phyloP scores from a whole-genome alignment of 1,140 invertebrate species.

The Anoplophora glabripennis region DNA sequence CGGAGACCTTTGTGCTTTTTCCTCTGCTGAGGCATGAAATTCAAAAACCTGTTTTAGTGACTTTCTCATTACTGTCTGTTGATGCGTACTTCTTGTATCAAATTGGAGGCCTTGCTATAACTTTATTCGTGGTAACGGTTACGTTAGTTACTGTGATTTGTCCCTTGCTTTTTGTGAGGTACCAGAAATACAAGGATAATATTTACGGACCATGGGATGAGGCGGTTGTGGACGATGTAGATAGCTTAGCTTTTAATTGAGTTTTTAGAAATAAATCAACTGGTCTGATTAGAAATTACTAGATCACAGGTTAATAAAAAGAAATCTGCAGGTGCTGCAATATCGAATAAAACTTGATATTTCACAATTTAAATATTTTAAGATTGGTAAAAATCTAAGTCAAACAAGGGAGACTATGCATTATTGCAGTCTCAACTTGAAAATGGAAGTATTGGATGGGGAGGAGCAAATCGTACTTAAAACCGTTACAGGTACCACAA shows the following conservation, averaged over 20 bases:
- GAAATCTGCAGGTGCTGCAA: too few relatives aligned
- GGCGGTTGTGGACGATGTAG: constrained; percentile 66
- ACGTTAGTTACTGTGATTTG: constrained; percentile 71
- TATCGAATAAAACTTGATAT: too few relatives aligned
- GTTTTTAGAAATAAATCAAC: too few relatives aligned
- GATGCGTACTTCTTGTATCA: constrained; percentile 56
- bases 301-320: too few relatives aligned
- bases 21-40: constrained; percentile 72
- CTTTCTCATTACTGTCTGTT: constrained; percentile 47
- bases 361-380: too few relatives aligned
- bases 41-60: constrained; percentile 47
- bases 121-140: constrained; percentile 61
- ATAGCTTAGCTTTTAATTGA: constrained; percentile 37
- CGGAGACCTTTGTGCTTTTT: constrained; percentile 84
- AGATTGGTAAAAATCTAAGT: too few relatives aligned
- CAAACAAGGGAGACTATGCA: too few relatives aligned
- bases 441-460: too few relatives aligned
- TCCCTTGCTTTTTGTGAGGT: constrained; percentile 71
- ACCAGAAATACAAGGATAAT: constrained; percentile 87
- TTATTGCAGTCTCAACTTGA: too few relatives aligned
- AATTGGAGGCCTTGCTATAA: constrained; percentile 58
- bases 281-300: too few relatives aligned
- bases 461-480: too few relatives aligned
- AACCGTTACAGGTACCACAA: too few relatives aligned
- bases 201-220: constrained; percentile 97